These are phyloP conservation scores for Eonycteris spelaea DNA, from an alignment of 2,113 vertebrate species.

Conservation along the genomic window DNA sequence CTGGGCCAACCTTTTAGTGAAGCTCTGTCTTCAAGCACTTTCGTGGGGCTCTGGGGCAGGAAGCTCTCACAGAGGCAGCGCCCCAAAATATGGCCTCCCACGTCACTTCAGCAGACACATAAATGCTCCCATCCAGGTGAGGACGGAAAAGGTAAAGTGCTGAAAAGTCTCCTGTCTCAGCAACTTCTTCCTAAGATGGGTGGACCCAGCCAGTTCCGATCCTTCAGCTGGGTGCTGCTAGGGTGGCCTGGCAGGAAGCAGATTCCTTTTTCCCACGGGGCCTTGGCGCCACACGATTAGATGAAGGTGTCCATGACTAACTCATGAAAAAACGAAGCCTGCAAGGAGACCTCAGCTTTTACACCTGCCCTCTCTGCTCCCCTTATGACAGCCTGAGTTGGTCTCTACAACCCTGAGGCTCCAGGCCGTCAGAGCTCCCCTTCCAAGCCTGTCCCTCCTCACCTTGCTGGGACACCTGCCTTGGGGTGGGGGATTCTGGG, in stretches of 20 bases:
- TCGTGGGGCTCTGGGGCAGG: neutral
- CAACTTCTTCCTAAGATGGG: neutral
- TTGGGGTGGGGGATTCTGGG: neutral
- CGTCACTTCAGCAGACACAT: neutral
- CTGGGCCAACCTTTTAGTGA: neutral
- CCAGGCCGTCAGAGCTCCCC: neutral
- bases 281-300: neutral
- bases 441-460: neutral
- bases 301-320: neutral
- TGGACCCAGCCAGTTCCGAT: neutral
- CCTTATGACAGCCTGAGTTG: neutral
- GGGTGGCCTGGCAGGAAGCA: neutral
- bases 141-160: neutral
- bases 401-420: neutral
- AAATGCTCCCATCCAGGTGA: neutral
- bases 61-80: neutral
- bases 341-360: neutral
- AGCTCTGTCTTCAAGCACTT: neutral
- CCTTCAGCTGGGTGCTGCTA: neutral
- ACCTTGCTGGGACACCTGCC: neutral
- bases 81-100: neutral
- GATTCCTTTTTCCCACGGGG: neutral
- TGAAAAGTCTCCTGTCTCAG: neutral
- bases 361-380: neutral
- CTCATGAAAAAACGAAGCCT: neutral